Conservation (phyloP, 2,113 vertebrate species). For the Clarias batrachus region DNA sequence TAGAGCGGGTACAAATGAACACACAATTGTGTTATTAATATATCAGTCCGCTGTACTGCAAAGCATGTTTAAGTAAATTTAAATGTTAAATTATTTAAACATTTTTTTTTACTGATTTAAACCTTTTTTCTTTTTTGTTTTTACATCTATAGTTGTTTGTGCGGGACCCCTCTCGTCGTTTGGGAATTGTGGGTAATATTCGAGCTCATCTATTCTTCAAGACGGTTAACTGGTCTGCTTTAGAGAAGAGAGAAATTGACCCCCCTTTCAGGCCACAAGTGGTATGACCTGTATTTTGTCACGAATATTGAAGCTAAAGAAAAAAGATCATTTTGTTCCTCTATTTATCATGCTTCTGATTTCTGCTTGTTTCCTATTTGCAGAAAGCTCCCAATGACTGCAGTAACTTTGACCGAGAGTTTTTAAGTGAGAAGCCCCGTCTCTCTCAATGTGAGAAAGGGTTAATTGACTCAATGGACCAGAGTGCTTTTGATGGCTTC, state of each 20-base stretch:
- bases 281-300: slow-evolving; percentile 69
- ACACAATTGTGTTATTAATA: not conserved
- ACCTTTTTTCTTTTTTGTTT: slow-evolving; percentile 15
- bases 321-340: no score
- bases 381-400: slow-evolving; percentile 91
- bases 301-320: not conserved
- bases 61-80: not conserved
- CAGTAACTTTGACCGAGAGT: slow-evolving; percentile 96
- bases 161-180: slow-evolving; percentile 81
- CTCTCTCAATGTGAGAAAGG: slow-evolving; percentile 92
- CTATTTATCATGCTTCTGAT: not conserved
- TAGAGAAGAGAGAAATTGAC: slow-evolving; percentile 82
- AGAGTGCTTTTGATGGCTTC: slow-evolving; percentile 87
- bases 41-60: not conserved
- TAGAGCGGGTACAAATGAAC: slow-evolving; percentile 80
- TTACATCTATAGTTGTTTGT: slow-evolving; percentile 84
- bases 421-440: slow-evolving; percentile 92
- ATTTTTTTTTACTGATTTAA: not conserved
- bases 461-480: slow-evolving; percentile 98
- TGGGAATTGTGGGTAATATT: slow-evolving; percentile 87
- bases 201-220: slow-evolving; percentile 87
- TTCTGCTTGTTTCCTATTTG: slow-evolving; percentile 16
- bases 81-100: not conserved
- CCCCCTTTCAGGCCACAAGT: slow-evolving; percentile 97
- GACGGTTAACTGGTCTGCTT: slow-evolving; percentile 83